Base-by-base conservation (phyloP, 2,888 invertebrate genomes). In the Ormyrus thymus region DNA sequence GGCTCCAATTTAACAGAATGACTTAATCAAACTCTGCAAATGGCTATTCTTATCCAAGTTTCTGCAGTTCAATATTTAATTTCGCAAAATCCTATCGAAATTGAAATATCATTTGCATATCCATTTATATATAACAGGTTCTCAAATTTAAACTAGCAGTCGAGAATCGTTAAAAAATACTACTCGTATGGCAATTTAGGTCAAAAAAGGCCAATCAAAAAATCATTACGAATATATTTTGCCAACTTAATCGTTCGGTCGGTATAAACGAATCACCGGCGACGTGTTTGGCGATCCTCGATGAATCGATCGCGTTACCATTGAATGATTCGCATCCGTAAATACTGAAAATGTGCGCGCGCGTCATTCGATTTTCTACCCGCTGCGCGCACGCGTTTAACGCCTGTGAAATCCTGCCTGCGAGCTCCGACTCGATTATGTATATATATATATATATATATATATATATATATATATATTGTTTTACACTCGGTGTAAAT, bases 11-110 rank as follows among this genome's bases (percentile, higher is more conserved):
- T 61, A 75, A 71, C 75, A 53, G 59, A 70, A 79, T 71, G 51
- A 71, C 55, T 72, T 71, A 29, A 79, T 76, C 79, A 68, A 74
- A 70, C 53, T 79, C 76, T 66, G 43, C 59, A 29, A 61, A 76
- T 48, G n/a, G 10, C 59, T 5, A 15, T 59, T 71, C 66, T 71
- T 61, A 45, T 45, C 9, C 10, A 61, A 70, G 9, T 74, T 65
- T 45, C 8, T 48, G 45, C 15, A 11, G 6, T 55, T 69, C 29
- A 29, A 29, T 29, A 29, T 29, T 29, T 3, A 3, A 29, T 29
- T 29, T 29, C 29, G 29, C 29, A 29, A 29, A 29, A 29, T 29
- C 4, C 29, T 29, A 29, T 3, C 2, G 29, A 29, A 29, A 29
- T 29, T 29, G 29, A 29, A 29, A 29, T 29, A 29, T 29, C 4